Evolutionary conservation across 2,888 invertebrate genomes (phyloP).

Genomic region (Drosophila aldrichi): DNA sequence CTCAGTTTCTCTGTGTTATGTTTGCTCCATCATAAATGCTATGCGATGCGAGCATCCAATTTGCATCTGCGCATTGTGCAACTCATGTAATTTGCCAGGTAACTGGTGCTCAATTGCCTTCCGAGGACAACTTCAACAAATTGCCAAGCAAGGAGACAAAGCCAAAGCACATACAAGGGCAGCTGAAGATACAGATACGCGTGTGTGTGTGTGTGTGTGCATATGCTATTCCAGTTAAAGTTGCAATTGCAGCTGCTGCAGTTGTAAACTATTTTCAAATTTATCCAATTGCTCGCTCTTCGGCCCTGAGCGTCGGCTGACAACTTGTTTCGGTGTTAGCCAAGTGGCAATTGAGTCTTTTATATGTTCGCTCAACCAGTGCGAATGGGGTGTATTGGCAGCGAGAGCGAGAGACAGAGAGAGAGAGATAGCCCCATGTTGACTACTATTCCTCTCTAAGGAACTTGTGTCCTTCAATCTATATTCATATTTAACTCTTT

Average conservation of each 20-base stretch:
- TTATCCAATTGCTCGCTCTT: constrained; percentile 19
- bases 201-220: background rate
- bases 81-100: constrained; percentile 35
- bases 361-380: background rate
- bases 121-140: constrained; percentile 33
- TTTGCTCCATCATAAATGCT: constrained; percentile 32
- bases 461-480: background rate
- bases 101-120: constrained; percentile 16
- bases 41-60: constrained; percentile 55
- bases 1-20: background rate
- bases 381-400: background rate
- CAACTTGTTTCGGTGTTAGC: constrained; percentile 36
- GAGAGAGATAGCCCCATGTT: no score
- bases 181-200: constrained; percentile 2
- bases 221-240: constrained; percentile 3
- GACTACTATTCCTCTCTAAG: no score
- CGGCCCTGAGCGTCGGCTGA: constrained; percentile 8
- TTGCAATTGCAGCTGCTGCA: constrained; percentile 10
- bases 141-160: constrained; percentile 23
- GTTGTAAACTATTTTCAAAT: constrained; percentile 45
- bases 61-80: constrained; percentile 50
- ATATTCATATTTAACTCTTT: background rate
- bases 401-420: no score
- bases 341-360: constrained; percentile 37
- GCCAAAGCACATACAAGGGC: background rate